These are phyloP conservation scores for Euthynnus affinis DNA, from an alignment of 2,797 vertebrate species.

Conservation along the genomic window DNA sequence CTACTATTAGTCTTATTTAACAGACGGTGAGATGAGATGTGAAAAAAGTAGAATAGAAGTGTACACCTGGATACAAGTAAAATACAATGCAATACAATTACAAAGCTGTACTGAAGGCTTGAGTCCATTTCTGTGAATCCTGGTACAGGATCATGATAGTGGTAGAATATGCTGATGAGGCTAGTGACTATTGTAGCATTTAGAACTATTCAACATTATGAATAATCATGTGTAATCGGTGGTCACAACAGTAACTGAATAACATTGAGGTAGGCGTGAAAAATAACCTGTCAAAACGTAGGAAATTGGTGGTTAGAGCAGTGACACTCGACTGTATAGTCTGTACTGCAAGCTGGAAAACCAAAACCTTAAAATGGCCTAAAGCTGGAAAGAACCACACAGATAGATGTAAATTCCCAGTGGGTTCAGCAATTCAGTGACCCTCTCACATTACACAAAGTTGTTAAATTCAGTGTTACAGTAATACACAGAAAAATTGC, in stretches of 20 bases:
- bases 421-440: background rate
- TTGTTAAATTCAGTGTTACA: background rate
- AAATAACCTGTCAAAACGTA: constrained; percentile 1
- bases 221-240: background rate
- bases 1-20: constrained; percentile 19
- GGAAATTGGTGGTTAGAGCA: too few species aligned
- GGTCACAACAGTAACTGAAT: background rate
- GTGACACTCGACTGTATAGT: background rate
- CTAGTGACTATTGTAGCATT: too few species aligned
- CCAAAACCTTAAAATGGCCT: background rate
- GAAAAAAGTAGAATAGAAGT: background rate
- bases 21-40: constrained; percentile 5
- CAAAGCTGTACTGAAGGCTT: background rate
- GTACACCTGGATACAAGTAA: background rate
- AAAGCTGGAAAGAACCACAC: background rate
- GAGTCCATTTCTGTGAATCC: background rate
- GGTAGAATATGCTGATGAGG: background rate
- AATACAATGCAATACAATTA: background rate
- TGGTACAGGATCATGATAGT: background rate
- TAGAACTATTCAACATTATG: background rate
- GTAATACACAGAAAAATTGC: background rate
- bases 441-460: background rate
- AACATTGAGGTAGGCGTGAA: background rate
- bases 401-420: background rate
- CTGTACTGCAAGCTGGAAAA: background rate